Conservation (phyloP, 2,888 invertebrate species). For the Apodemia zela region DNA sequence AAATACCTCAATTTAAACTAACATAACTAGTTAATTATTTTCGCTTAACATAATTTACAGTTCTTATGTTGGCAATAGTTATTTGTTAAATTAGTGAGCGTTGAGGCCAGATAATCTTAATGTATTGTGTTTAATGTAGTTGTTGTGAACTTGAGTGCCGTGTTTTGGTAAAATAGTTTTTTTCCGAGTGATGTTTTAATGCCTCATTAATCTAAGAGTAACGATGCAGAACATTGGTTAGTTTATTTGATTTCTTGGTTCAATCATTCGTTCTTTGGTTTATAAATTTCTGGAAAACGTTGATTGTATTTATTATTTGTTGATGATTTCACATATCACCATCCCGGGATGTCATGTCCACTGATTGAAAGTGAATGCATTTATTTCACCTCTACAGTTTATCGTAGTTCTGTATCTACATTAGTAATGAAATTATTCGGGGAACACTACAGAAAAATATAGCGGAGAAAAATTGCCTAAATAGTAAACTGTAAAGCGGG, state of each 20-base stretch:
- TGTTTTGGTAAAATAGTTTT: not conserved
- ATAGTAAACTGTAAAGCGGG: too few relatives aligned
- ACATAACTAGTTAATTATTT: conserved; percentile 2
- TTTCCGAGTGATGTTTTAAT: not conserved
- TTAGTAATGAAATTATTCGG: too few relatives aligned
- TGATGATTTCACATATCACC: not conserved
- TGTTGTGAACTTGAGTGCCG: not conserved
- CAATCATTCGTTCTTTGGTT: not conserved
- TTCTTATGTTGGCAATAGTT: conserved; percentile 6
- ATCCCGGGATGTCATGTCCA: not conserved
- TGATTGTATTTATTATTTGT: not conserved
- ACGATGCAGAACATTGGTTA: not conserved
- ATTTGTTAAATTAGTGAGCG: not conserved
- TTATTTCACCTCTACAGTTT: not conserved
- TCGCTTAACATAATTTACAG: conserved; percentile 5
- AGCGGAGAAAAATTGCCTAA: too few relatives aligned
- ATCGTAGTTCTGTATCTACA: not conserved
- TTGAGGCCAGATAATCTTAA: not conserved
- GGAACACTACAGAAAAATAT: too few relatives aligned
- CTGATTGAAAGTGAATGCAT: too few relatives aligned
- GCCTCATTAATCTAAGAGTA: not conserved
- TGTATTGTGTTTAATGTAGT: not conserved
- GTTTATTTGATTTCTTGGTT: not conserved
- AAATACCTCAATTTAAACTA: not conserved
- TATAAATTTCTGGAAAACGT: not conserved